Evolutionary conservation across 2,113 vertebrate species (phyloP).

Genomic region (Chlorodrepanis virens): DNA sequence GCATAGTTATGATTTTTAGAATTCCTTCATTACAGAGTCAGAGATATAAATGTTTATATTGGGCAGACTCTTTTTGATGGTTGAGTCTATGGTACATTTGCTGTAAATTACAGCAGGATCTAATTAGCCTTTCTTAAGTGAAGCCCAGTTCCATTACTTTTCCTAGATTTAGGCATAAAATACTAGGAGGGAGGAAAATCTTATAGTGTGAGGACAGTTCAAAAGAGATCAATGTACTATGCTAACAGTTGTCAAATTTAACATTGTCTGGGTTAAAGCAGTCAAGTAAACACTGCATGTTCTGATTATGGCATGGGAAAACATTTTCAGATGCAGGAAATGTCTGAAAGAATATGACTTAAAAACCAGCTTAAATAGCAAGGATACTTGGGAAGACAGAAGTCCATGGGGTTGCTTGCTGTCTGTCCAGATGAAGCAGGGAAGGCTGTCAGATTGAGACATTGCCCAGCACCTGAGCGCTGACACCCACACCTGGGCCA

Average conservation of each 20-base stretch:
- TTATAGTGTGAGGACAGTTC: background rate
- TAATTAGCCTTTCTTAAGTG: background rate
- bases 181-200: background rate
- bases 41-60: background rate
- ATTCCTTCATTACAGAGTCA: background rate
- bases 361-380: background rate
- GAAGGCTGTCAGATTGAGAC: background rate
- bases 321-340: background rate
- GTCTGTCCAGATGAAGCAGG: background rate
- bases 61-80: background rate
- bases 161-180: background rate
- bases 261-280: background rate
- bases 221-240: background rate
- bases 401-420: rapidly evolving
- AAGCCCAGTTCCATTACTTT: background rate
- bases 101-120: background rate
- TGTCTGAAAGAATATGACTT: background rate
- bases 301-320: background rate
- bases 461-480: background rate
- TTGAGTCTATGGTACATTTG: background rate
- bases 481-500: background rate
- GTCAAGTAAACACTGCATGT: background rate
- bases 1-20: background rate
- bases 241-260: background rate
- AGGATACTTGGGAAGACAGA: background rate